Evolutionary conservation across 2,888 invertebrate genomes (phyloP).

Genomic region (Tuta absoluta): DNA sequence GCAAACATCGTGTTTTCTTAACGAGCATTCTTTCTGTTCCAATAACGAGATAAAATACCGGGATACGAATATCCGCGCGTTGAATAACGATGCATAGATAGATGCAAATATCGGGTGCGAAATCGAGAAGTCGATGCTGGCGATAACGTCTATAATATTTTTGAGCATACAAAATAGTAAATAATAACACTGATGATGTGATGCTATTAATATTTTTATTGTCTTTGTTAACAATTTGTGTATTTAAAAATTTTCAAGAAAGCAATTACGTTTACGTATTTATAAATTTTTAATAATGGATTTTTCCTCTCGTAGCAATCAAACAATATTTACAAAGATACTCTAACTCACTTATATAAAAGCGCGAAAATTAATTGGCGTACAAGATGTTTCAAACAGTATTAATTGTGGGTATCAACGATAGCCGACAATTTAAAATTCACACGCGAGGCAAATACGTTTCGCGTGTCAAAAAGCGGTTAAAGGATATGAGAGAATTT

Average conservation of each 20-base stretch:
- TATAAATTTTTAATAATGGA: conserved; percentile 12
- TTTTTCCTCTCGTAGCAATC: conserved; percentile 4
- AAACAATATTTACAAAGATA: conserved; percentile 16
- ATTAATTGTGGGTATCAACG: conserved; percentile 57
- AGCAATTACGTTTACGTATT: conserved; percentile 4
- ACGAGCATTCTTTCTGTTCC: conserved; percentile 61
- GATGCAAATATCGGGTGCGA: conserved; percentile 4
- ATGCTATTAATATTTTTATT: conserved; percentile 3
- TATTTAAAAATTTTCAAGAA: neutral
- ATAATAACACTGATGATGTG: neutral
- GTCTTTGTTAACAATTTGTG: neutral
- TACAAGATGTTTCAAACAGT: conserved; percentile 42
- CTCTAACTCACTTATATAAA: conserved; percentile 33
- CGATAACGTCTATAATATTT: neutral
- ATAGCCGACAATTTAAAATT: conserved; percentile 63
- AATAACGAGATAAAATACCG: conserved; percentile 30
- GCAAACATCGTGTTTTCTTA: conserved; percentile 74
- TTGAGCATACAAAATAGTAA: neutral
- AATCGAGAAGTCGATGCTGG: neutral
- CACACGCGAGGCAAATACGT: conserved; percentile 68
- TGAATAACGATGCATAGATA: neutral
- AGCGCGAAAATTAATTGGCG: conserved; percentile 51
- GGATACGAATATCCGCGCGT: conserved; percentile 15
- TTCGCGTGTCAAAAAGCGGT: conserved; percentile 74
- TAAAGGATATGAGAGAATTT: conserved; percentile 60